phyloP scores from a whole-genome alignment of 92 coral and sea anemone species.

The Virgularia gustaviana region DNA sequence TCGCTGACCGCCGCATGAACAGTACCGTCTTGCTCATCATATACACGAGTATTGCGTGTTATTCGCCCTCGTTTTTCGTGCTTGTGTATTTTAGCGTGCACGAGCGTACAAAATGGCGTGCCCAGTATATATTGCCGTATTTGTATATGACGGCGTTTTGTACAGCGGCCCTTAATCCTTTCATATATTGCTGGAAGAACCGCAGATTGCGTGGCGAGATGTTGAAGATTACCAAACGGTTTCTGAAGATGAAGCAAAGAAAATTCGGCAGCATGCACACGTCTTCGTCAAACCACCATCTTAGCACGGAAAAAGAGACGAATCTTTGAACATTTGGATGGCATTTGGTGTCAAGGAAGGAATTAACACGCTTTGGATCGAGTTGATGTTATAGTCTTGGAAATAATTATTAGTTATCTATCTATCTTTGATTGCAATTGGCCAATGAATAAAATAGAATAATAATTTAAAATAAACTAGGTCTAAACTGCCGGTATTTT shows the following conservation, averaged over 20 bases:
- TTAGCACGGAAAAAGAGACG: neutral
- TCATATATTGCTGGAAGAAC: slow-evolving; percentile 35
- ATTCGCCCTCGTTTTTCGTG: slow-evolving; percentile 11
- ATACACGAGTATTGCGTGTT: slow-evolving; percentile 18
- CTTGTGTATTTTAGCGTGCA: slow-evolving; percentile 18
- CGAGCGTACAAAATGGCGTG: slow-evolving; percentile 24
- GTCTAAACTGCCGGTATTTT: too few species aligned
- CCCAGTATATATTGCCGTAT: slow-evolving; percentile 31
- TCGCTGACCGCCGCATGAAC: slow-evolving; percentile 40
- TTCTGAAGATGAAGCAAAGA: neutral
- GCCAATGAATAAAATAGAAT: too few species aligned
- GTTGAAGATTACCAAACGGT: slow-evolving; percentile 17
- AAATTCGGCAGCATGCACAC: neutral
- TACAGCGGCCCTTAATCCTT: slow-evolving; percentile 32
- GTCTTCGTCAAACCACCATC: neutral
- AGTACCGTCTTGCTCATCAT: slow-evolving; percentile 13
- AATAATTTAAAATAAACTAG: too few species aligned
- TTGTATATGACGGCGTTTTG: neutral
- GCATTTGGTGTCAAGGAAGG: too few species aligned
- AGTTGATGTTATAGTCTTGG: too few species aligned
- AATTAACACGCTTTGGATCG: too few species aligned
- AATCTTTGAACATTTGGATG: neutral
- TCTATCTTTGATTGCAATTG: too few species aligned
- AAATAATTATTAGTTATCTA: too few species aligned
- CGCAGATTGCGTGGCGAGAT: slow-evolving; percentile 21